Percentiles rank a stretch among this genome's conserved stretches.
Evolutionary conservation across 64 coral and sea anemone genomes (phyloP).

Genomic region (Montipora foliosa): DNA sequence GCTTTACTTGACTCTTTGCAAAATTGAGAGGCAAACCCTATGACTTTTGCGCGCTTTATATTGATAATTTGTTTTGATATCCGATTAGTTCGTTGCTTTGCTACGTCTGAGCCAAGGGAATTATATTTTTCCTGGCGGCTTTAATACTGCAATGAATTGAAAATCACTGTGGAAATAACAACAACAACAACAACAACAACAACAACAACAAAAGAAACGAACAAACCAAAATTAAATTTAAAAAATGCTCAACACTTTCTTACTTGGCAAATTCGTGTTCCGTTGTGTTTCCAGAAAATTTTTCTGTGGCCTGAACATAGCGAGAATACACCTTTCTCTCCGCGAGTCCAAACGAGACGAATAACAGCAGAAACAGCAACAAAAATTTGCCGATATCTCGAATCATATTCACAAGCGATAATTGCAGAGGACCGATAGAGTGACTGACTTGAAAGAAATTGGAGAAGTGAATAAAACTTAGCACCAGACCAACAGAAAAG

Average conservation of each 20-base stretch:
- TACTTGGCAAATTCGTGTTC: constrained; percentile 70
- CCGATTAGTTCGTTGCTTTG: too few relatives aligned
- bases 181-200: too few relatives aligned
- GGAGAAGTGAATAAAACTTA: constrained; percentile 68
- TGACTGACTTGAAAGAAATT: constrained; percentile 59
- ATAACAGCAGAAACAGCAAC: constrained; percentile 84
- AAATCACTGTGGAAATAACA: too few relatives aligned
- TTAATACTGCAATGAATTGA: too few relatives aligned
- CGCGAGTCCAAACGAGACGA: constrained; percentile 74
- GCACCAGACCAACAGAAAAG: constrained; percentile 72
- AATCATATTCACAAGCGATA: constrained; percentile 77
- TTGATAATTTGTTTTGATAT: too few relatives aligned
- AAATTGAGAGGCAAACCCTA: too few relatives aligned
- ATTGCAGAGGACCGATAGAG: constrained; percentile 73
- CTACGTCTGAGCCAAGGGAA: too few relatives aligned
- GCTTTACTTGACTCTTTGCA: too few relatives aligned
- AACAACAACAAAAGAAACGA: too few relatives aligned
- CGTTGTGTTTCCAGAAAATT: constrained; percentile 31
- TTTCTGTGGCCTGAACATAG: constrained; percentile 70
- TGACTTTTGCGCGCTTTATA: too few relatives aligned
- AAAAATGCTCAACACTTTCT: not conserved
- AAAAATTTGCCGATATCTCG: constrained; percentile 86
- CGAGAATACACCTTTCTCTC: constrained; percentile 86
- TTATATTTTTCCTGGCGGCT: too few relatives aligned
- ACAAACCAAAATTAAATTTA: too few relatives aligned